Percentiles rank a stretch among this genome's conserved stretches.
phyloP scores from a whole-genome alignment of 2,113 vertebrate genomes.

The Notarius lentiginosus region DNA sequence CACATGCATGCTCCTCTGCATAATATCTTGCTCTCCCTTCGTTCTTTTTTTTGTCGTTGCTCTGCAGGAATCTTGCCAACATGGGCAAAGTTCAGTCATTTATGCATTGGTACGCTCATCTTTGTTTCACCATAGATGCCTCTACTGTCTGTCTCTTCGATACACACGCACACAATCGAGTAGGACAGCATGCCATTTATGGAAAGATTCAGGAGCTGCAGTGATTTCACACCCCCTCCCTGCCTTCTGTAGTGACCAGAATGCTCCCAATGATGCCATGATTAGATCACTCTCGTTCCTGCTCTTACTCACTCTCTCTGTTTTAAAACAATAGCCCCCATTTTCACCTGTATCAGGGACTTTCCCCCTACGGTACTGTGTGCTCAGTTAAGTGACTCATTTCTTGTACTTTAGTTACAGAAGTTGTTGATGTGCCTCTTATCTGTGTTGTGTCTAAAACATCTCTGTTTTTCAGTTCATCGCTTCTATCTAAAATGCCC shows the following conservation, averaged over 20 bases:
- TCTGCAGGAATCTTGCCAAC: constrained; percentile 20
- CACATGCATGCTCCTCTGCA: not conserved
- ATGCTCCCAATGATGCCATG: constrained; percentile 34
- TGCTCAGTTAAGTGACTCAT: constrained; percentile 7
- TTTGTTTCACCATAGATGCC: constrained; percentile 8
- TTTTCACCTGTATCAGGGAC: constrained; percentile 37
- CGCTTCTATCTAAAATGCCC: not conserved
- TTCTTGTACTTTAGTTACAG: not conserved
- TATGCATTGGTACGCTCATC: not conserved
- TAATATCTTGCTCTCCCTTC: not conserved
- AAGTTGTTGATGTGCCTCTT: not conserved
- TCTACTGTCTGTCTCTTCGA: not conserved
- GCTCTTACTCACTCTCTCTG: not conserved
- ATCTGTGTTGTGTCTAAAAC: constrained; percentile 1
- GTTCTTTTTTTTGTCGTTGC: not conserved
- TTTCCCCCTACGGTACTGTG: not conserved
- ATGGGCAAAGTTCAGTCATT: constrained; percentile 17
- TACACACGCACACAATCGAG: constrained; percentile 5
- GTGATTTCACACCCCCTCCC: constrained; percentile 32
- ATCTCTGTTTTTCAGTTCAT: not conserved
- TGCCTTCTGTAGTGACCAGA: constrained; percentile 25
- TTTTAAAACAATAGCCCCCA: constrained; percentile 26
- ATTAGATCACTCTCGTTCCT: constrained; percentile 56
- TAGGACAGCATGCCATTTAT: constrained; percentile 50
- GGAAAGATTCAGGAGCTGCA: constrained; percentile 26